phyloP scores from a whole-genome alignment of 2,113 vertebrate genomes.

The Synodontis membranacea region DNA sequence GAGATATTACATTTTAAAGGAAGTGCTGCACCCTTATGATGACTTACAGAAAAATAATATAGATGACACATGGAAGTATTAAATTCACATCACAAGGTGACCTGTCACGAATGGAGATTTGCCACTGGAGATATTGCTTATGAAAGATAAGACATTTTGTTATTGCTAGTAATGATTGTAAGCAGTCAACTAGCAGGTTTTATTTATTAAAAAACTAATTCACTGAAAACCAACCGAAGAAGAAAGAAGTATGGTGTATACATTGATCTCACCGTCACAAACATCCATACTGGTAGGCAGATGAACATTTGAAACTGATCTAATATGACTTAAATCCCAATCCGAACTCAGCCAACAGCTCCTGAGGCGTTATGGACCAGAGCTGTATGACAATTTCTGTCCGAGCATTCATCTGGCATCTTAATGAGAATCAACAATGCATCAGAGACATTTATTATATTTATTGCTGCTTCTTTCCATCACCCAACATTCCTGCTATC shows the following conservation, averaged over 20 bases:
- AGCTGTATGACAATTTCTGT: slow-evolving; percentile 20
- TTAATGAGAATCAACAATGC: slow-evolving; percentile 44
- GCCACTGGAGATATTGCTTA: slow-evolving; percentile 1
- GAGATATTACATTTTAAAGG: slow-evolving; percentile 34
- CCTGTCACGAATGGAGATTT: slow-evolving; percentile 18
- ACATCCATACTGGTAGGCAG: not conserved
- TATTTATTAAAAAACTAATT: slow-evolving; percentile 8
- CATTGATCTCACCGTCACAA: not conserved
- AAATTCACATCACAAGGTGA: slow-evolving; percentile 24
- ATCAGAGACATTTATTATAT: slow-evolving; percentile 37
- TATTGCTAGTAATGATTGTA: slow-evolving; percentile 24
- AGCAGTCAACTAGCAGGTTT: not conserved
- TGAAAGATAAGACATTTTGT: slow-evolving; percentile 23
- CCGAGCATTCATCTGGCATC: slow-evolving; percentile 24
- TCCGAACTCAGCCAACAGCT: slow-evolving; percentile 10
- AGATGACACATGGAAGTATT: slow-evolving; percentile 30
- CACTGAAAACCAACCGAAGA: not conserved
- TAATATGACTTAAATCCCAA: not conserved
- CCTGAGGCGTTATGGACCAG: slow-evolving; percentile 20
- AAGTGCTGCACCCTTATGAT: slow-evolving; percentile 19
- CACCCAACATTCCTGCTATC: slow-evolving; percentile 18
- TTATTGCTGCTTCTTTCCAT: slow-evolving; percentile 9
- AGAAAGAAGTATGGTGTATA: not conserved
- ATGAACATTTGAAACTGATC: slow-evolving; percentile 18
- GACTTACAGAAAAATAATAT: slow-evolving; percentile 30